These are phyloP conservation scores for Eulemur albifrons DNA, from an alignment of 2,797 vertebrate species.

Conservation along the genomic window DNA sequence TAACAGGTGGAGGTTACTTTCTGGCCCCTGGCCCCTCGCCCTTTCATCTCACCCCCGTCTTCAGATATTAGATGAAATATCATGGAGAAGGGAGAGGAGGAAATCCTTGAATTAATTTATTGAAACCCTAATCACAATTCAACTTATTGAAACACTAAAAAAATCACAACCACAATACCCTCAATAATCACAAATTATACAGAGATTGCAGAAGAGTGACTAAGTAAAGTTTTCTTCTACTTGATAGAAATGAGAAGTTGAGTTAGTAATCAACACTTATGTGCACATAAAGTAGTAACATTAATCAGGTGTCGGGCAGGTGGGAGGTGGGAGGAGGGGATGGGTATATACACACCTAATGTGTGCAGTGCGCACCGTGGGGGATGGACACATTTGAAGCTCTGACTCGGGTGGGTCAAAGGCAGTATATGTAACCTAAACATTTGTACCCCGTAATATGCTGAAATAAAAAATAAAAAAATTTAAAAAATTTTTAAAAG, in stretches of 20 bases:
- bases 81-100: background rate
- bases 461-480: too few relatives aligned
- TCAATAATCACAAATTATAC: background rate
- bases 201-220: background rate
- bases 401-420: too few relatives aligned
- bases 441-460: too few relatives aligned
- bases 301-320: too few relatives aligned
- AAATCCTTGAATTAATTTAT: background rate
- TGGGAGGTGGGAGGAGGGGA: too few relatives aligned
- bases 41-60: background rate
- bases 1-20: background rate
- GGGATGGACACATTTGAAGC: too few relatives aligned
- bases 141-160: background rate
- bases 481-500: background rate
- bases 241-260: background rate
- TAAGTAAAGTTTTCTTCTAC: background rate
- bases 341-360: too few relatives aligned
- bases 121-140: background rate
- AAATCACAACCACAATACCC: background rate
- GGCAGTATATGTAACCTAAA: too few relatives aligned
- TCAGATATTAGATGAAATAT: background rate
- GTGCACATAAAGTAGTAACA: too few relatives aligned
- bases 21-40: too few relatives aligned
- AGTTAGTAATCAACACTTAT: background rate
- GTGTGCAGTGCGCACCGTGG: too few relatives aligned